These are phyloP conservation scores for Saguinus imperator DNA, from an alignment of 2,113 vertebrate species.

Conservation along the genomic window DNA sequence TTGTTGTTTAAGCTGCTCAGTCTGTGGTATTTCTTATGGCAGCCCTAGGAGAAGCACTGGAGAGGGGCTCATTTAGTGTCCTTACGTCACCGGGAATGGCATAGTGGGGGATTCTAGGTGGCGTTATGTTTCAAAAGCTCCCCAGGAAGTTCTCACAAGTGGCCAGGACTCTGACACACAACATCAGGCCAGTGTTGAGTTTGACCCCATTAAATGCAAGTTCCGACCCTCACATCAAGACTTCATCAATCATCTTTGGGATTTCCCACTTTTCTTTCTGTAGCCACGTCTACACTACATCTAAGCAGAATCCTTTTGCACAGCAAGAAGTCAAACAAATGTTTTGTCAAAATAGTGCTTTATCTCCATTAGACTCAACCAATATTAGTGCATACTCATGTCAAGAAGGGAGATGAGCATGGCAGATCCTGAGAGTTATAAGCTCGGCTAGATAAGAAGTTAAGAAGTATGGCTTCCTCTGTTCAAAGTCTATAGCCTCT, in stretches of 20 bases:
- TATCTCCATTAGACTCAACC: neutral
- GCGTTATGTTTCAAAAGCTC: neutral
- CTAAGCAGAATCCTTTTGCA: neutral
- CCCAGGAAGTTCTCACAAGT: fast-evolving
- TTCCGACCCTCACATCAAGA: neutral
- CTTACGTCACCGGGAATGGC: too few relatives aligned
- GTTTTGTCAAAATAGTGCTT: neutral
- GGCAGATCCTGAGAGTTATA: fast-evolving
- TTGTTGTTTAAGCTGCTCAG: too few relatives aligned
- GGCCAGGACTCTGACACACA: fast-evolving
- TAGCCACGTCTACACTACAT: fast-evolving
- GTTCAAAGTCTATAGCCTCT: fast-evolving
- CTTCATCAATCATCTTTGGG: fast-evolving
- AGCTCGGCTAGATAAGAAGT: too few relatives aligned
- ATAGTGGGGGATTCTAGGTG: neutral
- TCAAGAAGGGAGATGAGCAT: neutral
- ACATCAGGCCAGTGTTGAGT: neutral
- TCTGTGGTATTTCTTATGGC: fast-evolving
- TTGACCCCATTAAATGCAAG: fast-evolving
- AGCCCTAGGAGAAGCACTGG: too few relatives aligned
- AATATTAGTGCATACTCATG: fast-evolving
- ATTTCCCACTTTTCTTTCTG: neutral
- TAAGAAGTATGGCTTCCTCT: neutral
- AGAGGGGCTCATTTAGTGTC: too few relatives aligned
- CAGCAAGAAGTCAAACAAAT: neutral